Evolutionary conservation across 2,888 invertebrate genomes (phyloP), one percentile per base, ranked within the genome.

Genomic region (Cryptus armator): DNA sequence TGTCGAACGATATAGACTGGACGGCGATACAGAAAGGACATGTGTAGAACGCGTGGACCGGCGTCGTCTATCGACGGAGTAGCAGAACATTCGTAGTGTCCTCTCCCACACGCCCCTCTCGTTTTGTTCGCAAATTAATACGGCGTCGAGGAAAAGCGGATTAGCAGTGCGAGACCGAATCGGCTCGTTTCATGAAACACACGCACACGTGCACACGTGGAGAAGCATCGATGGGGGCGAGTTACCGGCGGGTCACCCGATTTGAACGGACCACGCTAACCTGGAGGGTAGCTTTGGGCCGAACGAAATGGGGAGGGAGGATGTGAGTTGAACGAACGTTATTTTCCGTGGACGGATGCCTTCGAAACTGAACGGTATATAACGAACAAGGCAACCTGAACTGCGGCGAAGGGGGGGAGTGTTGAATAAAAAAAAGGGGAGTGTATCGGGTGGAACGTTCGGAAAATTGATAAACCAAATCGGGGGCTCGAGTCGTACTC

Each of bases 121-220:
- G 83, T 86, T 88, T 88, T 85, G 86, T 86, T 77, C 84, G 81
- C 86, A 86, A 88, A 88, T 88, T 88, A 88, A 87, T 88, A 88
- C 88, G 83, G 83, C 86, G 83, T 83, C 84, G 86, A 81, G 86
- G 87, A 85, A 88, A 88, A 88, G 88, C 88, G 88, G 88, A 88
- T 88, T 87, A 88, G 85, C 84, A 78, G 72, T 59, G 68, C 76
- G 82, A 79, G 80, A 77, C 66, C 78, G 84, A 87, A 87, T 87
- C 85, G 86, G 84, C 85, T 87, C 87, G 87, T 86, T 88, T 87
- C 77, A 81, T 72, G 85, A 86, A 85, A 83, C 81, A 84, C 64
- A 79, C 76, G 59, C 68, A 43, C 67, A 59, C 71, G 72, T 64
- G 29, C 53, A 74, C 77, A 66, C 70, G 46, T 53, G 75, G 53